Evolutionary conservation across 2,888 invertebrate species (phyloP).

Genomic region (Leptinotarsa rubiginosa): DNA sequence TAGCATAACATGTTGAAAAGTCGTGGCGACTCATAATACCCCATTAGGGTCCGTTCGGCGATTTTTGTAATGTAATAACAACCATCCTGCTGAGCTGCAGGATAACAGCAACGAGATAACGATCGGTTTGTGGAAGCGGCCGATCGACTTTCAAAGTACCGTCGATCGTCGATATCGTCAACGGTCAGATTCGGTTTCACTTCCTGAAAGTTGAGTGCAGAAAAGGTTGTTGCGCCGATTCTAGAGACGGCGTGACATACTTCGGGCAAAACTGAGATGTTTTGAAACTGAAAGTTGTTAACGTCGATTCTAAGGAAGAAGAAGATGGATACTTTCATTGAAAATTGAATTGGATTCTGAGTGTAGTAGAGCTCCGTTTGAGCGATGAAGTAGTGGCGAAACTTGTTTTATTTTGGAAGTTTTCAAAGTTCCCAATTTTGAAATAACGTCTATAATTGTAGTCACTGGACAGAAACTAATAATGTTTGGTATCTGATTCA

Average conservation of each 20-base stretch:
- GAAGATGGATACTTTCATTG: no score
- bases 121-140: slow-evolving; percentile 37
- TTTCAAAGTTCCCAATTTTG: no score
- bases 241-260: not conserved
- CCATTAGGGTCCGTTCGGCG: slow-evolving; percentile 29
- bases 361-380: no score
- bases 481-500: no score
- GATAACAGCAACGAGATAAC: slow-evolving; percentile 45
- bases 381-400: no score
- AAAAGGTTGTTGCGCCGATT: not conserved
- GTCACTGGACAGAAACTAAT: no score
- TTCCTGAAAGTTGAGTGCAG: slow-evolving; percentile 36
- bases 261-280: no score
- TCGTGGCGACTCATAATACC: slow-evolving; percentile 36
- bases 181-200: slow-evolving; percentile 42
- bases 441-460: no score
- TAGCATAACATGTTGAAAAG: slow-evolving; percentile 39
- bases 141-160: slow-evolving; percentile 42
- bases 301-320: no score
- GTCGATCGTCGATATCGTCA: slow-evolving; percentile 39
- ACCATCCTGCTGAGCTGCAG: slow-evolving; percentile 41
- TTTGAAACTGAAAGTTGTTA: no score
- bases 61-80: slow-evolving; percentile 42
- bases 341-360: no score
- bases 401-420: no score